A percentile compares a stretch with the other conserved stretches of the same genome.
Evolutionary conservation across 2,888 invertebrate genomes (phyloP).

Genomic region (Mimas tiliae): DNA sequence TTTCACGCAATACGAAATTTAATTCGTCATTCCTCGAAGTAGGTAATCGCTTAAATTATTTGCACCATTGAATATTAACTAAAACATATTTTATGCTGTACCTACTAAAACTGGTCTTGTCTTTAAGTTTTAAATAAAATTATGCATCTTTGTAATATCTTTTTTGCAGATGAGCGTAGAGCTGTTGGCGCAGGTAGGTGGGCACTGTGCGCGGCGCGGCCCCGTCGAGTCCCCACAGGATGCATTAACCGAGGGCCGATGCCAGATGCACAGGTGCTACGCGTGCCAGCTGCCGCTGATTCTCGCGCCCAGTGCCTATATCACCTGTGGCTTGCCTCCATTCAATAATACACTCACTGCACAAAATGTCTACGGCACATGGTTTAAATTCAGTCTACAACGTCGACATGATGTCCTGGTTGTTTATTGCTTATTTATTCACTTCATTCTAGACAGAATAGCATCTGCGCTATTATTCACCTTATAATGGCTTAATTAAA

Average conservation of each 20-base stretch:
- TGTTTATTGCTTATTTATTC: neutral
- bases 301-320: constrained; percentile 42
- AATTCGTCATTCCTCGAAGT: neutral
- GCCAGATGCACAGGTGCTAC: constrained; percentile 68
- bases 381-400: neutral
- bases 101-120: no score
- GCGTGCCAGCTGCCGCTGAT: constrained; percentile 59
- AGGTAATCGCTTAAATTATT: neutral
- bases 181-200: neutral
- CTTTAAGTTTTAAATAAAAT: no score
- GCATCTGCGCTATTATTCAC: neutral
- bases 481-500: neutral
- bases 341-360: neutral
- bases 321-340: constrained; percentile 42
- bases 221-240: constrained; percentile 30
- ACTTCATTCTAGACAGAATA: neutral
- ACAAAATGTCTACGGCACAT: neutral
- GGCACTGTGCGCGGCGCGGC: neutral
- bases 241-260: constrained; percentile 36
- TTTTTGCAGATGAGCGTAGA: no score
- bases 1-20: neutral
- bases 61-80: no score
- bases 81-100: no score
- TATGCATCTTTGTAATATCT: no score
- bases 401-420: neutral